These are phyloP conservation scores for Eospalax fontanierii DNA, from an alignment of 2,797 vertebrate genomes.

Conservation along the genomic window DNA sequence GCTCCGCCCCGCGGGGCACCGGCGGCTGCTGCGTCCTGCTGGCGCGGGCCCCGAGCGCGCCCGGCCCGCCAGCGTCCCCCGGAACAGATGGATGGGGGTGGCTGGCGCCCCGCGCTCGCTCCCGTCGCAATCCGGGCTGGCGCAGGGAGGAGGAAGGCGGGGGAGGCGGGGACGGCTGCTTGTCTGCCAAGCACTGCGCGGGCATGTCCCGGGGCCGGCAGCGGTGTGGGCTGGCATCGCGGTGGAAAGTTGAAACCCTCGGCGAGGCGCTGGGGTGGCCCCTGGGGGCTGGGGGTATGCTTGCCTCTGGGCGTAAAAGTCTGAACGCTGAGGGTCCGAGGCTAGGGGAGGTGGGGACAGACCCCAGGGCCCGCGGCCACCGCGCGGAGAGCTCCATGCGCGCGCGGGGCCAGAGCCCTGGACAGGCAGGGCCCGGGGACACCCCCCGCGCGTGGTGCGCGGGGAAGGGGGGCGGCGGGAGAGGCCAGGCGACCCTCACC, in stretches of 20 bases:
- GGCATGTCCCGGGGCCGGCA: slow-evolving; percentile 78
- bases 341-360: not conserved
- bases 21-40: slow-evolving; percentile 87
- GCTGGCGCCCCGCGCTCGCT: slow-evolving; percentile 87
- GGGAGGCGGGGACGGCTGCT: slow-evolving; percentile 74
- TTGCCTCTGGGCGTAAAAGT: not conserved
- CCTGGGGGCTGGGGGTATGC: not conserved
- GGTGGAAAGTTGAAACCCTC: slow-evolving; percentile 65
- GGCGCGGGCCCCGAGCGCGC: slow-evolving; percentile 86
- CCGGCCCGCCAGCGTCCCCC: slow-evolving; percentile 88
- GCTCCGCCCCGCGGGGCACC: slow-evolving; percentile 80
- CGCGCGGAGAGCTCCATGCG: not conserved
- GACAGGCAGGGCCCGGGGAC: not conserved
- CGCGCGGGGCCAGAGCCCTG: not conserved
- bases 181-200: slow-evolving; percentile 66
- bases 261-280: slow-evolving; percentile 6
- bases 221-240: slow-evolving; percentile 54
- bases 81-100: slow-evolving; percentile 90
- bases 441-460: too few relatives aligned
- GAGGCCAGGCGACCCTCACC: not conserved
- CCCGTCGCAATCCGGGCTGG: slow-evolving; percentile 78
- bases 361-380: not conserved
- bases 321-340: not conserved
- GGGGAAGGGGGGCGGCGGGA: not conserved
- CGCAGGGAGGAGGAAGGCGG: slow-evolving; percentile 73